Conservation (phyloP, 2,888 invertebrate genomes). For the Pachymerium ferrugineum region DNA sequence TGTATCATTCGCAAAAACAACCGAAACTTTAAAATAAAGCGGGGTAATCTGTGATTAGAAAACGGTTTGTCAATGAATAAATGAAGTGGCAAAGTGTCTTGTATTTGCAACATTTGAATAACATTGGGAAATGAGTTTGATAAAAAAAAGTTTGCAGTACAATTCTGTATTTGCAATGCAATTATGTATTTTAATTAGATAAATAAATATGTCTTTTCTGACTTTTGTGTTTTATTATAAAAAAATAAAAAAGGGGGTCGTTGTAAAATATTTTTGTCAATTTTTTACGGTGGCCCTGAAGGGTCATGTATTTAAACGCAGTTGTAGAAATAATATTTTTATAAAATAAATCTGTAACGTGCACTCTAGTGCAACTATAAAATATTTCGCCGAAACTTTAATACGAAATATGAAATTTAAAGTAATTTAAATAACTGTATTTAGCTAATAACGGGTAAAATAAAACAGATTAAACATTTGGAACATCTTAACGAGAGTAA, state of each 20-base stretch:
- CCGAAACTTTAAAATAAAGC: background rate
- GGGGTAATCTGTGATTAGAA: background rate
- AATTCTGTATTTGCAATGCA: background rate
- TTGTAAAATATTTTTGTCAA: too few relatives aligned
- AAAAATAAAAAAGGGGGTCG: background rate
- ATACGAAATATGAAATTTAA: too few relatives aligned
- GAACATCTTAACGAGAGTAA: too few relatives aligned
- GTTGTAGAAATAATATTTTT: too few relatives aligned
- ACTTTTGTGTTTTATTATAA: background rate
- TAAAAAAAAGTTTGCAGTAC: background rate
- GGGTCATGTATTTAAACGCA: too few relatives aligned
- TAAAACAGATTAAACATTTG: too few relatives aligned
- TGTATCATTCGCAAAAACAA: background rate
- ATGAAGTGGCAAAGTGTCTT: background rate
- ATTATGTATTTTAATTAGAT: constrained; percentile 8
- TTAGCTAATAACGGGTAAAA: too few relatives aligned
- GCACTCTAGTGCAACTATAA: too few relatives aligned
- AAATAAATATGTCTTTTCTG: constrained; percentile 2
- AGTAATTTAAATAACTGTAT: too few relatives aligned
- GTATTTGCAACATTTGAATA: background rate
- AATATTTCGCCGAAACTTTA: too few relatives aligned
- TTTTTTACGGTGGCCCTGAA: too few relatives aligned
- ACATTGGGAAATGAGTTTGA: background rate
- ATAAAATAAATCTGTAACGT: too few relatives aligned
- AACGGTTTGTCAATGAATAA: background rate